A percentile compares a stretch with the other conserved stretches of the same genome.
phyloP scores from a whole-genome alignment of 2,888 invertebrate species.

The Empis livida region DNA sequence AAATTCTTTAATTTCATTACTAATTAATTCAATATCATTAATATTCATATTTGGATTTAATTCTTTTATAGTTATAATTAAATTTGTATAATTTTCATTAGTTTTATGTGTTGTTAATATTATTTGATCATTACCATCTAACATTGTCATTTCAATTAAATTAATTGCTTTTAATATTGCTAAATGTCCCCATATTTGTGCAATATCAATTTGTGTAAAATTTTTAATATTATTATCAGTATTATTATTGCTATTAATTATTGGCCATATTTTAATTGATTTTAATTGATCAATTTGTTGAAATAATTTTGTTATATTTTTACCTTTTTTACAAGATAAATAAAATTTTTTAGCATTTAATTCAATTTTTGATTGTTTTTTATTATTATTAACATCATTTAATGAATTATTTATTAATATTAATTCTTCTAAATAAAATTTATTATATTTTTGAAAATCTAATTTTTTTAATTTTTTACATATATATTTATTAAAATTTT shows the following conservation, averaged over 20 bases:
- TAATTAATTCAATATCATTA: background rate
- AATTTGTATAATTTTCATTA: background rate
- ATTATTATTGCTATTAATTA: background rate
- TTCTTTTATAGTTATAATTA: background rate
- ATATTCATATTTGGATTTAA: background rate
- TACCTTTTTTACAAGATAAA: background rate
- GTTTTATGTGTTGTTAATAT: background rate
- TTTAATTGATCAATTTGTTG: background rate
- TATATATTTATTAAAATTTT: background rate
- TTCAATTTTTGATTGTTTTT: background rate
- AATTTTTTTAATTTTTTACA: background rate
- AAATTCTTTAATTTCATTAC: background rate
- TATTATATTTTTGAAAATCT: background rate
- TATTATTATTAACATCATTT: background rate
- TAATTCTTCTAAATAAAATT: background rate
- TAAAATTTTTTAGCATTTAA: background rate
- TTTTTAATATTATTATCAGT: background rate
- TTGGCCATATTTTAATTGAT: background rate
- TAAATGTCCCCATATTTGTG: background rate
- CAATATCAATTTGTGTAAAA: background rate
- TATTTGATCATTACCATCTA: background rate
- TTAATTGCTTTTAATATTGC: background rate
- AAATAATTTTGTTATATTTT: background rate
- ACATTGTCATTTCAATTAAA: constrained; percentile 1
- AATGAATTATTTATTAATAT: background rate